These are phyloP conservation scores for Mixornis gularis DNA, from an alignment of 2,113 vertebrate species.

Conservation along the genomic window DNA sequence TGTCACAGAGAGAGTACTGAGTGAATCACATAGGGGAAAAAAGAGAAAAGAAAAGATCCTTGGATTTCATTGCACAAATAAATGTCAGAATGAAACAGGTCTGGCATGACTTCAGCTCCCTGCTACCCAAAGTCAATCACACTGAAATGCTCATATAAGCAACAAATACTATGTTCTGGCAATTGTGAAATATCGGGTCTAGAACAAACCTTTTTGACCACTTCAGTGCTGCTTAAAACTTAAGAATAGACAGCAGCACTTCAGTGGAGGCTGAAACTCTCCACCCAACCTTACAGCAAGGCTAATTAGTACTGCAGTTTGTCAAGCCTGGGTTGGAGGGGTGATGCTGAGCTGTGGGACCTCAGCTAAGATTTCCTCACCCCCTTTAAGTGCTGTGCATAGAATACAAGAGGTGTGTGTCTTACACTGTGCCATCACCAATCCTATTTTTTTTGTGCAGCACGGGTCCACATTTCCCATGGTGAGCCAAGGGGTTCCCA, in stretches of 20 bases:
- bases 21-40: neutral
- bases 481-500: neutral
- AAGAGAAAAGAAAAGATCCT: neutral
- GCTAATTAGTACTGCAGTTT: neutral
- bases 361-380: accelerated
- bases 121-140: conserved; percentile 16
- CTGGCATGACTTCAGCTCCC: conserved; percentile 3
- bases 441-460: neutral
- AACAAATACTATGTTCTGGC: neutral
- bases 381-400: neutral
- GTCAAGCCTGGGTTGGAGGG: neutral
- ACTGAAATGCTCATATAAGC: neutral
- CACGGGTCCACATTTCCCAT: accelerated
- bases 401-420: neutral
- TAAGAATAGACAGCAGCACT: neutral
- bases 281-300: neutral
- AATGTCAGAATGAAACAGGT: conserved; percentile 19
- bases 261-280: neutral
- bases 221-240: neutral
- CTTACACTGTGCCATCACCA: neutral
- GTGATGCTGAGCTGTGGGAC: neutral
- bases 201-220: neutral
- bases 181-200: accelerated
- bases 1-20: conserved; percentile 14
- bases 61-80: conserved; percentile 30